phyloP scores from a whole-genome alignment of 2,797 vertebrate species.

The Sebastes hubbsi region DNA sequence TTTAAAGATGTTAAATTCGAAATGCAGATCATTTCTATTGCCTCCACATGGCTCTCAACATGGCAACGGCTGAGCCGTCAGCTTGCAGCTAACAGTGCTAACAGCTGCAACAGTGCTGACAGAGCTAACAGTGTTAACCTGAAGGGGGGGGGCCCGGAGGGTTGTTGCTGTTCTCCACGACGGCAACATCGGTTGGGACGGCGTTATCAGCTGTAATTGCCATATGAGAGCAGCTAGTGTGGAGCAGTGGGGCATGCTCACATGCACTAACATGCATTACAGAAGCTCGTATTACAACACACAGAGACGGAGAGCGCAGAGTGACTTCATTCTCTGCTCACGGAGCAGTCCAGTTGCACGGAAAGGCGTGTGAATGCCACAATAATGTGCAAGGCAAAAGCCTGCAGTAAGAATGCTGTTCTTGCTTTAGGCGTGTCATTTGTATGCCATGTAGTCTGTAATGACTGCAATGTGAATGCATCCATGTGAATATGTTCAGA shows the following conservation, averaged over 20 bases:
- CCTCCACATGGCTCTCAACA: too few species aligned
- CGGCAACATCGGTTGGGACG: background rate
- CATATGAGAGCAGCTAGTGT: background rate
- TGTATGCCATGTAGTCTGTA: background rate
- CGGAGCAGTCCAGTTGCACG: background rate
- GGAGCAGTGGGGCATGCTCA: background rate
- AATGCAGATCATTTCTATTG: too few species aligned
- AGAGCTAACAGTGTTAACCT: too few species aligned
- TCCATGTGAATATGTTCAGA: background rate
- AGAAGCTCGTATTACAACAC: too few species aligned
- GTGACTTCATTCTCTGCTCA: too few species aligned
- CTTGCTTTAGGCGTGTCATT: background rate
- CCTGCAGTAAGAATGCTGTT: background rate
- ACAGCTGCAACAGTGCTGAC: too few species aligned
- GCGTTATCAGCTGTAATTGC: background rate
- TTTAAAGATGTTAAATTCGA: background rate
- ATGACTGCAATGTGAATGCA: too few species aligned
- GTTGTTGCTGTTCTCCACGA: too few species aligned
- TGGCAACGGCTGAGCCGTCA: too few species aligned
- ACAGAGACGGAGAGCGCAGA: too few species aligned
- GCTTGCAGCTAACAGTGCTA: too few species aligned
- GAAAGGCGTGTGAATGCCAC: background rate
- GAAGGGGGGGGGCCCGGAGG: too few species aligned
- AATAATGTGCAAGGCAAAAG: rapidly evolving
- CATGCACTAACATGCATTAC: background rate